Evolutionary conservation across 1,140 invertebrate species (phyloP), one percentile per base, ranked within the genome.

Genomic region (Ditylenchus dipsaci): DNA sequence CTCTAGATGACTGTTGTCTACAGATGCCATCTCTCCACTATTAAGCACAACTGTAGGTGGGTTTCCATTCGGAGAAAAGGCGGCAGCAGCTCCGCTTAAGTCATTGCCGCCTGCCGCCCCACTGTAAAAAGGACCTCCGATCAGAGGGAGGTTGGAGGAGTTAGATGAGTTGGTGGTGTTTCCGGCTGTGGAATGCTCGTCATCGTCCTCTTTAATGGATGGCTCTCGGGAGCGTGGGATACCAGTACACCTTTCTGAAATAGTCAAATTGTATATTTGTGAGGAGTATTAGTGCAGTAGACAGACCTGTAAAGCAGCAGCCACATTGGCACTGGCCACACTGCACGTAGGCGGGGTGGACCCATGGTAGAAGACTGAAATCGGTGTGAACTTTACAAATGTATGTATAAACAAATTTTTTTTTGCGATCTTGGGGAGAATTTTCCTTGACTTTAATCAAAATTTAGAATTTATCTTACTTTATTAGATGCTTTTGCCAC

Each of bases 121-220:
- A 38, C 33, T 38, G 56, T 68, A 49, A 38, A 38, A 38, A 38
- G 33, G 33, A 26, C 69, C 69, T n/a, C 69, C 69, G 29, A 71
- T 71, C 9, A 71, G 75, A 11, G 69, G 69, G 63, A 71, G 57
- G 38, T 71, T 71, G 0, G 69, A 71, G 5, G 62, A 63, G 5
- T 9, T 27, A 1, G 64, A 53, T 15, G 13, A 19, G 43, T 57
- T 33, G 21, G 49, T 74, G 21, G 68, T 73, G 13, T 74, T 67
- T n/a, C 63, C 76, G 1, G 27, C 74, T 9, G 64, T 38, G 30
- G 71, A 75, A 8, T 72, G 69, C 56, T 82, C 77, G 43, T 83
- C 77, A 1, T 82, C 79, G 38, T 83, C 79, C 47, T 82, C 80
- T 58, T 80, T 82, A 33, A 82, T 82, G 11, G 78, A 75, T 5